phyloP scores from a whole-genome alignment of 1,140 invertebrate genomes.

The Pogonomyrmex barbatus region DNA sequence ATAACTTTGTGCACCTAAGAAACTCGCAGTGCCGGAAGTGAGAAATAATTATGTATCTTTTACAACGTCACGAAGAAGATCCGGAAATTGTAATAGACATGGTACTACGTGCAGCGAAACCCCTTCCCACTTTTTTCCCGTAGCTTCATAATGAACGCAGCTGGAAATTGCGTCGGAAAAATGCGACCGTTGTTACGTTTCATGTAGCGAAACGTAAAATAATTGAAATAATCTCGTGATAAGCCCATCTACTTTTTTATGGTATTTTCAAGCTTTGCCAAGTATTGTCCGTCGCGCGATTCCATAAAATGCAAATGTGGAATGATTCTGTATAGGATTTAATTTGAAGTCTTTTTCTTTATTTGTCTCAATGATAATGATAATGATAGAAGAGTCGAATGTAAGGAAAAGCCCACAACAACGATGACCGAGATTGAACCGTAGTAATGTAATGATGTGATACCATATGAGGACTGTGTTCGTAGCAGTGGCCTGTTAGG shows the following conservation, averaged over 20 bases:
- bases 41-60: conserved; percentile 9
- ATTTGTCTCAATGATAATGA: conserved; percentile 48
- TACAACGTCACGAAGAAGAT: background rate
- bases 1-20: conserved; percentile 25
- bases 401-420: conserved; percentile 35
- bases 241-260: conserved; percentile 44
- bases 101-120: conserved; percentile 38
- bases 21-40: conserved; percentile 42
- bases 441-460: conserved; percentile 83
- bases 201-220: background rate
- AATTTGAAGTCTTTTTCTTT: conserved; percentile 63
- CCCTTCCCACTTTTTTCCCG: background rate
- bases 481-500: conserved; percentile 86
- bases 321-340: conserved; percentile 56
- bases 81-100: conserved; percentile 13
- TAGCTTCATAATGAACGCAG: conserved; percentile 1
- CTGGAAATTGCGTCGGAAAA: background rate
- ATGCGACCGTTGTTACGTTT: conserved; percentile 8
- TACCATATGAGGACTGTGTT: conserved; percentile 84
- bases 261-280: conserved; percentile 52
- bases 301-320: conserved; percentile 6
- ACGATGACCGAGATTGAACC: conserved; percentile 66
- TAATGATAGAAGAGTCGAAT: conserved; percentile 47
- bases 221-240: conserved; percentile 18
- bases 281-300: conserved; percentile 16